Evolutionary conservation across 1,140 invertebrate genomes (phyloP).

Genomic region (Caenorhabditis brenneri): DNA sequence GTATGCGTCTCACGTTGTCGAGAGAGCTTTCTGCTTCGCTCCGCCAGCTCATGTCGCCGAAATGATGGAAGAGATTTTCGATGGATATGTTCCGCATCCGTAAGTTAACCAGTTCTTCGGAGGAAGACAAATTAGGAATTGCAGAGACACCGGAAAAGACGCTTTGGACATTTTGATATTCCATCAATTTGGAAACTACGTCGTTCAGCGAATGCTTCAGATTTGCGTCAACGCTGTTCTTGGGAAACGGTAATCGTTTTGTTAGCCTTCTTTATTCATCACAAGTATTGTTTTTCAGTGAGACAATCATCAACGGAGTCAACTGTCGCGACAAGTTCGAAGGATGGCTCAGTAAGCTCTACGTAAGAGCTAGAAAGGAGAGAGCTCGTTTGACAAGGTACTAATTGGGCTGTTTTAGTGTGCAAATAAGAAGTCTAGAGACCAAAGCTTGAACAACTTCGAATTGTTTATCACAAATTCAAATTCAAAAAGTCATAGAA

Average conservation of each 20-base stretch:
- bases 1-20: conserved; percentile 67
- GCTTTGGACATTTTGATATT: conserved; percentile 62
- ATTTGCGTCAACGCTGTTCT: conserved; percentile 9
- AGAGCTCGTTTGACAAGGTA: not conserved
- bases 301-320: not conserved
- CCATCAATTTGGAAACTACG: conserved; percentile 66
- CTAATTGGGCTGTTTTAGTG: no score
- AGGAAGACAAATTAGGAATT: no score
- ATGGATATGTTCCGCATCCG: conserved; percentile 59
- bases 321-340: not conserved
- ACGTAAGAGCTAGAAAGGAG: not conserved
- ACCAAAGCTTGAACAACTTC: no score
- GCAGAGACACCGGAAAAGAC: conserved; percentile 50
- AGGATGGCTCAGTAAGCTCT: conserved; percentile 17
- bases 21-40: conserved; percentile 59
- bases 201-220: conserved; percentile 60
- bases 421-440: no score
- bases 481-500: not conserved
- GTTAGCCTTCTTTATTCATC: no score
- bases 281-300: no score
- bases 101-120: no score
- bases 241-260: not conserved
- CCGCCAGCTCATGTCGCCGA: conserved; percentile 39
- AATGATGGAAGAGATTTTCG: conserved; percentile 64
- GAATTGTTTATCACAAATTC: no score